phyloP scores from a whole-genome alignment of 2,797 vertebrate genomes.

The Vultur gryphus region DNA sequence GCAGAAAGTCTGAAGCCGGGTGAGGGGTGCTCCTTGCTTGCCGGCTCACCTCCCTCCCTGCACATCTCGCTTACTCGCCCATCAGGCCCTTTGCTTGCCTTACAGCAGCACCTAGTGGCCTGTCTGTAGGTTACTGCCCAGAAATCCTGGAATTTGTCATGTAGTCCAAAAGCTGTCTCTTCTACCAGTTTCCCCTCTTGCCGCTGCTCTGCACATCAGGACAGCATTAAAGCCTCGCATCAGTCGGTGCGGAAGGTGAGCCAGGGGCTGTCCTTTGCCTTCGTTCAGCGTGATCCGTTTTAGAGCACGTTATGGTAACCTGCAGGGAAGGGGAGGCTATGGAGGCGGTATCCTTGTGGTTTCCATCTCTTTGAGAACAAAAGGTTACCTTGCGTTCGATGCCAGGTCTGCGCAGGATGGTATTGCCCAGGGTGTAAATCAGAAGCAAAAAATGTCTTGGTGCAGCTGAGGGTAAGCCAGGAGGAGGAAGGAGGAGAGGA shows the following conservation, averaged over 20 bases:
- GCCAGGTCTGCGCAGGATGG: too few relatives aligned
- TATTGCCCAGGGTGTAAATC: neutral
- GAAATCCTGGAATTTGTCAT: neutral
- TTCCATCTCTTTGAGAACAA: neutral
- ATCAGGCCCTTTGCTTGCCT: constrained; percentile 2
- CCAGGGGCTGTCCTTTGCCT: neutral
- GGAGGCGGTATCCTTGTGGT: accelerated
- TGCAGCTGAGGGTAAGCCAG: neutral
- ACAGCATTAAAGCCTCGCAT: accelerated
- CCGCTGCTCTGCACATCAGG: neutral
- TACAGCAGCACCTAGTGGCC: constrained; percentile 75
- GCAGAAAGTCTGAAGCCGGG: neutral
- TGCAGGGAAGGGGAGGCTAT: neutral
- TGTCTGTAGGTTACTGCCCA: constrained; percentile 22
- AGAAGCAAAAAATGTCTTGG: neutral
- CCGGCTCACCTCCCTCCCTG: accelerated
- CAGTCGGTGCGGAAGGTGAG: neutral
- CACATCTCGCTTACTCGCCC: accelerated
- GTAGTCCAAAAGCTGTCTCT: neutral
- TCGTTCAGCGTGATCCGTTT: accelerated
- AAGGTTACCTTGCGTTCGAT: accelerated
- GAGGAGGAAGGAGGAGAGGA: neutral
- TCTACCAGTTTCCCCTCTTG: neutral
- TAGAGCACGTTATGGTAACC: neutral
- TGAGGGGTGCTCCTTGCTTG: neutral